These are phyloP conservation scores for Apteryx mantelli DNA, from an alignment of 2,113 vertebrate species.

Conservation along the genomic window DNA sequence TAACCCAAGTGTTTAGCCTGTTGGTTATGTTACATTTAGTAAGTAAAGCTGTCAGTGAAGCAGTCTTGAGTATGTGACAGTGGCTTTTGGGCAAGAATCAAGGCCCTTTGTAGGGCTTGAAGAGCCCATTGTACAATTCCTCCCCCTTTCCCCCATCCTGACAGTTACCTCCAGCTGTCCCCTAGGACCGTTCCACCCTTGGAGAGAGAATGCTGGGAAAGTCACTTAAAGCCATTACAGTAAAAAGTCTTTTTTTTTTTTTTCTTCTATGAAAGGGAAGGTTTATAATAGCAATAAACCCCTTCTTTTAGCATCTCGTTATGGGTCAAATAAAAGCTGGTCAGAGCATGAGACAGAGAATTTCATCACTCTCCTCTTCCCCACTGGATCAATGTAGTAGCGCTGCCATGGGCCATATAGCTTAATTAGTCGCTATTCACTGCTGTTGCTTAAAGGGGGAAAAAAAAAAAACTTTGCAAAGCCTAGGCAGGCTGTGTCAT, in stretches of 20 bases:
- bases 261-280: slow-evolving; percentile 43
- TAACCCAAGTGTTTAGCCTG: background rate
- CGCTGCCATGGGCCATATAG: slow-evolving; percentile 59
- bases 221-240: slow-evolving; percentile 45
- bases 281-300: slow-evolving; percentile 71
- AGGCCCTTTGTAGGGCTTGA: background rate
- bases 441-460: slow-evolving; percentile 27
- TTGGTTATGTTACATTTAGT: background rate
- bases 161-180: background rate
- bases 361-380: slow-evolving; percentile 31
- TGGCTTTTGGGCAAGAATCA: slow-evolving; percentile 21
- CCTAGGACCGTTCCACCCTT: background rate
- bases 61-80: background rate
- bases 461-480: slow-evolving; percentile 27
- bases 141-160: background rate
- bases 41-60: slow-evolving; percentile 32
- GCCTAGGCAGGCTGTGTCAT: slow-evolving; percentile 69
- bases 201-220: slow-evolving; percentile 4
- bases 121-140: background rate
- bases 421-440: slow-evolving; percentile 78
- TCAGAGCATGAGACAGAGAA: slow-evolving; percentile 24
- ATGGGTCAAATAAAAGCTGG: slow-evolving; percentile 65
- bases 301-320: slow-evolving; percentile 62
- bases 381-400: slow-evolving; percentile 70
- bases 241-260: background rate